Percentiles rank a stretch among this genome's conserved stretches.
Conservation (phyloP, 2,797 vertebrate species). For the Hypotaenidia okinawae region DNA sequence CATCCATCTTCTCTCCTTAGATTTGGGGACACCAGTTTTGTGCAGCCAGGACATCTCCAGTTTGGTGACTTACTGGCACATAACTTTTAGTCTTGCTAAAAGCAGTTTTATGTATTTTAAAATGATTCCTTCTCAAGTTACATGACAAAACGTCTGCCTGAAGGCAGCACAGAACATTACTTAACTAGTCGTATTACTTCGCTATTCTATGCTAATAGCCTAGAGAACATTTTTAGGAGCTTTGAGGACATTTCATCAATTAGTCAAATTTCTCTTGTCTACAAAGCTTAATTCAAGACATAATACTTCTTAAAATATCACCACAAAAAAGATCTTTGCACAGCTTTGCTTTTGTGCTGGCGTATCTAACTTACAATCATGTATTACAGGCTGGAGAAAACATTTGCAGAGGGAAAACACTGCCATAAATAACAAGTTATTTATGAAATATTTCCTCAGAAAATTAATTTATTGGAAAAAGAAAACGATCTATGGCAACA, state of each 20-base stretch:
- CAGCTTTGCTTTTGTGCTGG: neutral
- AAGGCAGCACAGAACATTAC: conserved; percentile 38
- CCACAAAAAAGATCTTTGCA: neutral
- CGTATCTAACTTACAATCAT: neutral
- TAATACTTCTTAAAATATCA: conserved; percentile 36
- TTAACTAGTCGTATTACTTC: conserved; percentile 14
- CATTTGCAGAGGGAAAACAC: neutral
- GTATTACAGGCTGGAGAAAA: neutral
- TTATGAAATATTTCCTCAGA: neutral
- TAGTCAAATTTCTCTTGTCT: conserved; percentile 46
- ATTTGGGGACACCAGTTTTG: neutral
- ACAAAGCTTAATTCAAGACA: conserved; percentile 33
- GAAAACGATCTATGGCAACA: neutral
- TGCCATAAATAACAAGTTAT: neutral
- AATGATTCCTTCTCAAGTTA: neutral
- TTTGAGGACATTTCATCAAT: conserved; percentile 58
- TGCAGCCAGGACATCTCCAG: neutral
- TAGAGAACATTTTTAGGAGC: conserved; percentile 49
- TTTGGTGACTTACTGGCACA: neutral
- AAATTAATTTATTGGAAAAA: neutral
- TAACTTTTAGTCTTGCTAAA: neutral
- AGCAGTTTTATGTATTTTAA: neutral
- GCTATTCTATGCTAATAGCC: conserved; percentile 51
- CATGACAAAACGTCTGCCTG: conserved; percentile 20
- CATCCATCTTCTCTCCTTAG: neutral